phyloP scores from a whole-genome alignment of 2,113 vertebrate species.

The Cettia cetti region DNA sequence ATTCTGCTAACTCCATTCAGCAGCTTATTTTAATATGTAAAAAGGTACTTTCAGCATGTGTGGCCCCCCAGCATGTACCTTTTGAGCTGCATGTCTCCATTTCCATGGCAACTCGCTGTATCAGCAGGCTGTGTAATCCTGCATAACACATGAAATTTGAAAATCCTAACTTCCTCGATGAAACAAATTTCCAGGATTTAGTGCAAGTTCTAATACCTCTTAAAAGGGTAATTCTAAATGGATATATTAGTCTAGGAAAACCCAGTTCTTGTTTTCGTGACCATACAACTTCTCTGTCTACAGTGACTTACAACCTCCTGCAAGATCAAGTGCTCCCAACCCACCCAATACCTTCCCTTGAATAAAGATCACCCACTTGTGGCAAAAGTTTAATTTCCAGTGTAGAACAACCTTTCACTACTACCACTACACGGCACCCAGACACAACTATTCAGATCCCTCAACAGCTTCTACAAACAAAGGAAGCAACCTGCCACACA shows the following conservation, averaged over 20 bases:
- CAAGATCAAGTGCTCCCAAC: neutral
- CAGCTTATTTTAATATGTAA: constrained; percentile 7
- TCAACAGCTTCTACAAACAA: neutral
- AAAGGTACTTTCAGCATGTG: neutral
- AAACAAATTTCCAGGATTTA: neutral
- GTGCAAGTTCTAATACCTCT: neutral
- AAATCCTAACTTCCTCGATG: neutral
- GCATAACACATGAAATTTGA: constrained; percentile 20
- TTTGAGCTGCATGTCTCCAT: neutral
- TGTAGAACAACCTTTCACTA: neutral
- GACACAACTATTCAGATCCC: neutral
- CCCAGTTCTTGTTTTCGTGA: neutral
- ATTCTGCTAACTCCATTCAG: neutral
- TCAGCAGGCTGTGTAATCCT: neutral
- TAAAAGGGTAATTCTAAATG: neutral
- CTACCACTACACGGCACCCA: neutral
- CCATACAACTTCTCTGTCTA: neutral
- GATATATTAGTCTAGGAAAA: neutral
- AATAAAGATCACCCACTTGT: neutral
- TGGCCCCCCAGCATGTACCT: constrained; percentile 22
- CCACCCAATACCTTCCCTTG: neutral
- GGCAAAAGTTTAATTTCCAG: neutral
- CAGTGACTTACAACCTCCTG: neutral
- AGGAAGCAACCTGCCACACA: neutral
- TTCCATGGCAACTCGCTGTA: neutral